Base-by-base conservation (phyloP, 2,888 invertebrate species). In the Spatulosminthurus flaviceps region DNA sequence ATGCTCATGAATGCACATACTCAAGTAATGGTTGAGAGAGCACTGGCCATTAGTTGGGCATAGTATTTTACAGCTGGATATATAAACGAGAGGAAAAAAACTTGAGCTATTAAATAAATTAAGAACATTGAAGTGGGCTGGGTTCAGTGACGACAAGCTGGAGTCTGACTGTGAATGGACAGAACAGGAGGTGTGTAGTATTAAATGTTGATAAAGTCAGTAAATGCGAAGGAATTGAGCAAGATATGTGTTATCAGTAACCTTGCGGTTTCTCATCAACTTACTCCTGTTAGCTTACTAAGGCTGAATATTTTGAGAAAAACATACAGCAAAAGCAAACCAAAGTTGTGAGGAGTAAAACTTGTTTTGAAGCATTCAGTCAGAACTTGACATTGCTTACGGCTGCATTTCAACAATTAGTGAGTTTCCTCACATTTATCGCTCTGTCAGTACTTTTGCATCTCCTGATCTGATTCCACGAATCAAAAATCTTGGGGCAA, bases 221-320 rank as follows among this genome's bases (percentile, higher is more conserved):
- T n/a, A n/a, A n/a, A n/a, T n/a, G n/a, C n/a, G 51, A 51, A 51
- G 51, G 16, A 64, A 64, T 64, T 64, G 64, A 64, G 64, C 64
- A 64, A 22, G 64, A 24, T 11, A 61, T n/a, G 11, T 13, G 61
- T n/a, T n/a, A n/a, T 13, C 41, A 19, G 16, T 51, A 51, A 51
- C 51, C 51, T 51, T 16, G 51, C n/a, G 16, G 51, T 19, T 51
- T 51, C 51, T 51, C 51, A 51, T 51, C n/a, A 51, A 51, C 51
- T 51, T 51, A 19, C 5, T 51, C 16, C 51, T 51, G 51, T 51
- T 51, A 51, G n/a, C 51, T 51, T 19, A 51, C 51, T 51, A 2
- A n/a, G n/a, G 51, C 1, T 51, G n/a, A 19, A 51, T 51, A 11
- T 51, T 41, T n/a, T n/a, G n/a, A n/a, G n/a, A n/a, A n/a, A n/a